Conservation (phyloP, 2,888 invertebrate genomes). For the Priocnemis perturbator region DNA sequence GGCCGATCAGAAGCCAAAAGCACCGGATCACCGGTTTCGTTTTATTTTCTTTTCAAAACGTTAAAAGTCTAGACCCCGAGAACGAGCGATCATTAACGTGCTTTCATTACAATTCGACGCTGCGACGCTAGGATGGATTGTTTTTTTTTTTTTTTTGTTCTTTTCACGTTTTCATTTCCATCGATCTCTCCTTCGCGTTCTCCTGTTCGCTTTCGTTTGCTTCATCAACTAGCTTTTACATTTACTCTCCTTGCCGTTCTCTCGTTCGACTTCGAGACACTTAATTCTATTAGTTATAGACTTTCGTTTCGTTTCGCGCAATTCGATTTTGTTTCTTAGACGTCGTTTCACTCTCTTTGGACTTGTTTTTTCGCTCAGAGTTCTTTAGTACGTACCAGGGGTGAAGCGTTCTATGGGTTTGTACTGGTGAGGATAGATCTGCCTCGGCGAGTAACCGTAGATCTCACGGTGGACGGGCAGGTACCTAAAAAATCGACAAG, state of each 20-base stretch:
- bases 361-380: slow-evolving; percentile 46
- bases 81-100: slow-evolving; percentile 42
- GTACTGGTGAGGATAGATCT: slow-evolving; percentile 92
- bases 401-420: slow-evolving; percentile 85
- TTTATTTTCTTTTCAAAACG: slow-evolving; percentile 24
- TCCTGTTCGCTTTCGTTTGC: slow-evolving; percentile 2
- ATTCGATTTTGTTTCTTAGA: slow-evolving; percentile 45
- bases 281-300: slow-evolving; percentile 10
- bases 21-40: slow-evolving; percentile 43
- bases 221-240: slow-evolving; percentile 1
- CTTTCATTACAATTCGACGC: slow-evolving; percentile 32
- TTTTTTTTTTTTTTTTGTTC: slow-evolving; percentile 29
- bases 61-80: slow-evolving; percentile 33
- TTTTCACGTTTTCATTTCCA: slow-evolving; percentile 17
- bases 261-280: slow-evolving; percentile 48
- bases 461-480: slow-evolving; percentile 92
- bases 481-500: slow-evolving; percentile 76
- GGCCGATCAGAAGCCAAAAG: slow-evolving; percentile 53
- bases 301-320: slow-evolving; percentile 57
- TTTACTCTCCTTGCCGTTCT: slow-evolving; percentile 16
- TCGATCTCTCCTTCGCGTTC: slow-evolving; percentile 13
- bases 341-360: slow-evolving; percentile 47
- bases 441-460: slow-evolving; percentile 92
- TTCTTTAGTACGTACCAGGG: slow-evolving; percentile 85
- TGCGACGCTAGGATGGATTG: slow-evolving; percentile 22